Conservation (phyloP, 2,888 invertebrate genomes). For the Scaptomyza parva region DNA sequence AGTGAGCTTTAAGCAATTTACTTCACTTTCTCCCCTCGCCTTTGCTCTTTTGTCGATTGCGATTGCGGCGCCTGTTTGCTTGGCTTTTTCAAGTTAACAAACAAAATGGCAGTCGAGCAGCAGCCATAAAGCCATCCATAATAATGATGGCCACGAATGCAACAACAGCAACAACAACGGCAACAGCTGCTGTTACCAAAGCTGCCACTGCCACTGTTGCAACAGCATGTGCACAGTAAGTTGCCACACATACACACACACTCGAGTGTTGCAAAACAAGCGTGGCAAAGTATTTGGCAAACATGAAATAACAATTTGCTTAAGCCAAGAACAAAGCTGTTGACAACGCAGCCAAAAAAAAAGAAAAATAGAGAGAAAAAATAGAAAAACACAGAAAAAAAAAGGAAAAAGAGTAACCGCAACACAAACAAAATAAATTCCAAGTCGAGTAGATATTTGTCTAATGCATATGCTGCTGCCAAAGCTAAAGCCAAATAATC, state of each 20-base stretch:
- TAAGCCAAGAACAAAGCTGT: constrained; percentile 62
- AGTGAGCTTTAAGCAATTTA: constrained; percentile 11
- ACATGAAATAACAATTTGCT: constrained; percentile 74
- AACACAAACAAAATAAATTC: constrained; percentile 70
- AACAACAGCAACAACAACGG: constrained; percentile 15
- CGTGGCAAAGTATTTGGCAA: constrained; percentile 75
- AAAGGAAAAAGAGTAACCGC: constrained; percentile 43
- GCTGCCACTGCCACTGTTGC: constrained; percentile 20
- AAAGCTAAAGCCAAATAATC: constrained; percentile 61
- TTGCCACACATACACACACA: constrained; percentile 20
- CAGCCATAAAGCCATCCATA: constrained; percentile 50
- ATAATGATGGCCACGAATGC: constrained; percentile 57
- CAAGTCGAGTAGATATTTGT: constrained; percentile 58
- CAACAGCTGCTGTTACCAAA: constrained; percentile 19
- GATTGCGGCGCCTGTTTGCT: constrained; percentile 42
- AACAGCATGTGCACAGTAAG: constrained; percentile 53
- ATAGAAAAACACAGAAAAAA: background rate
- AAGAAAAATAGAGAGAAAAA: background rate
- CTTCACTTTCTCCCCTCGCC: background rate
- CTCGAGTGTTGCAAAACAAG: constrained; percentile 60
- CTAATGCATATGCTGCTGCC: constrained; percentile 57
- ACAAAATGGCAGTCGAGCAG: constrained; percentile 36
- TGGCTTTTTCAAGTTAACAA: constrained; percentile 57
- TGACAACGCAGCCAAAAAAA: constrained; percentile 55
- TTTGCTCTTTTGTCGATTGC: background rate